Evolutionary conservation across 2,113 vertebrate species (phyloP).

Genomic region (Indri indri): DNA sequence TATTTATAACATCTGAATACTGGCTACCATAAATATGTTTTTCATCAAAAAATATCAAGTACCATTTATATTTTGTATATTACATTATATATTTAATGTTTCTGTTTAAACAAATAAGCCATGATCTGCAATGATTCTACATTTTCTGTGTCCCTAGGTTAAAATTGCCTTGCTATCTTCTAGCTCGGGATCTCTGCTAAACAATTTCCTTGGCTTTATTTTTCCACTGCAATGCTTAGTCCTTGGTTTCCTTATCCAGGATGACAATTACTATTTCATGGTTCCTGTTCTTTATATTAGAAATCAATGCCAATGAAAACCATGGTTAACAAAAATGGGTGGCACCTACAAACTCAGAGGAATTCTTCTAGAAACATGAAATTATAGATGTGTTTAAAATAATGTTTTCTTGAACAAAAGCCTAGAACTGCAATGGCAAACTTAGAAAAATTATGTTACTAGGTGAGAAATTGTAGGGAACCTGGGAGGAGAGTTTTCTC

Average conservation of each 20-base stretch:
- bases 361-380: not conserved
- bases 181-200: constrained; percentile 20
- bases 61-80: not conserved
- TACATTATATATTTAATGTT: not conserved
- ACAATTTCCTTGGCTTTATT: not conserved
- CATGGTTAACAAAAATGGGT: not conserved
- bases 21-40: not conserved
- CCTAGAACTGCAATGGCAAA: not conserved
- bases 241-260: not conserved
- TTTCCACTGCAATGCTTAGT: constrained; percentile 39
- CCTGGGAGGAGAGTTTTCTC: not conserved
- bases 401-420: not conserved
- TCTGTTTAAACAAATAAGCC: not conserved
- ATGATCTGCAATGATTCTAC: not conserved
- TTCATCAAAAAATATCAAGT: not conserved
- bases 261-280: constrained; percentile 12
- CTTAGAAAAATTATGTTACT: not conserved
- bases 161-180: constrained; percentile 43
- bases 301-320: constrained; percentile 55
- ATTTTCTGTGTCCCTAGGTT: not conserved
- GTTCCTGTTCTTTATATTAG: constrained; percentile 11
- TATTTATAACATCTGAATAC: constrained; percentile 14
- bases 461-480: not conserved
- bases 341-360: not conserved
- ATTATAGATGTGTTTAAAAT: not conserved